A percentile compares a stretch with the other conserved stretches of the same genome.
These are phyloP conservation scores for Eucera pruinosa DNA, from an alignment of 2,888 invertebrate species.

Conservation along the genomic window DNA sequence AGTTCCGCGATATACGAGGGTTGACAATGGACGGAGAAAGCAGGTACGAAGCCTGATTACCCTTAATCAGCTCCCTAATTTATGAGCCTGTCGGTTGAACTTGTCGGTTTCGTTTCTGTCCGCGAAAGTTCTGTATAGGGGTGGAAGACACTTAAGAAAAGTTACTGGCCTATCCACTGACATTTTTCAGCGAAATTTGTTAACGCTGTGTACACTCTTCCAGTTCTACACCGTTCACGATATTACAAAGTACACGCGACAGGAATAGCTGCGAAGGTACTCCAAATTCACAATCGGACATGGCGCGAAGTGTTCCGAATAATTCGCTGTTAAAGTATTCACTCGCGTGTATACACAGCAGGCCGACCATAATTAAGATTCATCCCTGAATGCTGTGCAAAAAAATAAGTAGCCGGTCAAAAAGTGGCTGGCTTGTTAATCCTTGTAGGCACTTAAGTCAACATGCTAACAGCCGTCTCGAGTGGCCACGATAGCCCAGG, in stretches of 20 bases:
- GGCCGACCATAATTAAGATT: constrained; percentile 61
- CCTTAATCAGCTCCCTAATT: constrained; percentile 30
- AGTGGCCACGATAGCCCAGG: constrained; percentile 75
- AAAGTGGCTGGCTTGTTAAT: constrained; percentile 77
- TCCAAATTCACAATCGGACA: no score
- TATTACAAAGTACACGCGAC: neutral
- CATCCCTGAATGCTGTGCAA: constrained; percentile 33
- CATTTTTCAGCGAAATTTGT: constrained; percentile 24
- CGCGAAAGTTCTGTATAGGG: neutral
- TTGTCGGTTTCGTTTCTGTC: constrained; percentile 6
- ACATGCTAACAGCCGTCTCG: constrained; percentile 79
- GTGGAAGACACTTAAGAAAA: constrained; percentile 9
- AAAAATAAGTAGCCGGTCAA: constrained; percentile 62
- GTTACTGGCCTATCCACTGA: constrained; percentile 18
- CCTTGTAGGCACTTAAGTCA: constrained; percentile 77
- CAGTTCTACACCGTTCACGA: constrained; percentile 13
- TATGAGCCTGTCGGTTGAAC: constrained; percentile 16
- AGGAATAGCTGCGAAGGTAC: no score
- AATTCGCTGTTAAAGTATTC: constrained; percentile 27
- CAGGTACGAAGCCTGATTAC: constrained; percentile 5
- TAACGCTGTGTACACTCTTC: neutral
- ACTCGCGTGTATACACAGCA: constrained; percentile 6
- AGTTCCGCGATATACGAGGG: neutral
- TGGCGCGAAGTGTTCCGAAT: constrained; percentile 1
- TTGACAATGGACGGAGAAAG: neutral